Evolutionary conservation across 2,888 invertebrate species (phyloP).

Genomic region (Geophilus truncorum): DNA sequence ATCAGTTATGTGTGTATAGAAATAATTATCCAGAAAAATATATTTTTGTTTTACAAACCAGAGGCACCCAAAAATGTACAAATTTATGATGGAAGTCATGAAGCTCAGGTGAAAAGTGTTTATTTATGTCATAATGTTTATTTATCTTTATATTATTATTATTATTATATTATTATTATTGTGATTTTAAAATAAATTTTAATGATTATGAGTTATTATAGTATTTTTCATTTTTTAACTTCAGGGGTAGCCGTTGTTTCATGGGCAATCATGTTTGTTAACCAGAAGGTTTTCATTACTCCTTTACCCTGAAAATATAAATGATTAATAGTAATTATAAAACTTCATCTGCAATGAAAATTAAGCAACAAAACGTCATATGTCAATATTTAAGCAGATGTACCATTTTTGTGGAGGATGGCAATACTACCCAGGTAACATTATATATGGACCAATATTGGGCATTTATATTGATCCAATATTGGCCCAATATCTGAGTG

Average conservation of each 20-base stretch:
- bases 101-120: neutral
- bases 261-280: slow-evolving; percentile 46
- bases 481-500: no score
- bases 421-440: no score
- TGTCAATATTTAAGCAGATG: no score
- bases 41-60: neutral
- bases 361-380: no score
- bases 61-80: slow-evolving; percentile 12
- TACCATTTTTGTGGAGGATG: no score
- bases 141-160: neutral
- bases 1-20: neutral
- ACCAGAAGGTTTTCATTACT: slow-evolving; percentile 78
- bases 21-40: neutral
- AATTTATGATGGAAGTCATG: neutral
- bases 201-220: neutral
- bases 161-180: neutral
- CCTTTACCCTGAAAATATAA: slow-evolving; percentile 68
- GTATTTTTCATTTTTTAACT: neutral
- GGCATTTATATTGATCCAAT: no score
- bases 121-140: neutral
- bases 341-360: neutral
- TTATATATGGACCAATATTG: no score
- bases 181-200: neutral
- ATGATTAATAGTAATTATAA: neutral
- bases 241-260: neutral